Conservation (phyloP, 2,113 vertebrate genomes). For the Archilochus colubris region DNA sequence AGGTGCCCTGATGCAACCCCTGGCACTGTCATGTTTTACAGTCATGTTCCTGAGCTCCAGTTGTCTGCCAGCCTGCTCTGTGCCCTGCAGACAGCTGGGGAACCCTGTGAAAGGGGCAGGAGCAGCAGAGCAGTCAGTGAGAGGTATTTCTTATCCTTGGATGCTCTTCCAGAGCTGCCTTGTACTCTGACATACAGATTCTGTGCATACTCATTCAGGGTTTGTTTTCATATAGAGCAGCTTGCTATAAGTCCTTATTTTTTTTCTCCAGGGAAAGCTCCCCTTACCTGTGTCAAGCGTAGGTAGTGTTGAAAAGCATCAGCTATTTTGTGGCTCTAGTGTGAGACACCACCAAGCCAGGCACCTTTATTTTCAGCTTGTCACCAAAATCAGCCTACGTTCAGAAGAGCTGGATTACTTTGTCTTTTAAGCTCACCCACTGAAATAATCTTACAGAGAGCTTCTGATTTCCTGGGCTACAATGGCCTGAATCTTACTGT, state of each 20-base stretch:
- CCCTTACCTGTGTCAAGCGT: not conserved
- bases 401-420: not conserved
- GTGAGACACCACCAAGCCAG: not conserved
- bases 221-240: not conserved
- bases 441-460: not conserved
- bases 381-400: not conserved
- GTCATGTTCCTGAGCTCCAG: not conserved
- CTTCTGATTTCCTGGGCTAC: not conserved
- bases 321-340: not conserved
- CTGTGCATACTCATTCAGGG: not conserved
- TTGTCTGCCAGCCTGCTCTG: not conserved
- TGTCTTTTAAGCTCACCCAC: not conserved
- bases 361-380: not conserved
- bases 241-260: not conserved
- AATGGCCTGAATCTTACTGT: not conserved
- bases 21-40: not conserved
- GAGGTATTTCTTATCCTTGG: not conserved
- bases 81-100: not conserved
- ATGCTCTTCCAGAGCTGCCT: not conserved
- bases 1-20: not conserved
- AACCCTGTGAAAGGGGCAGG: not conserved
- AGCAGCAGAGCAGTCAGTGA: fast-evolving
- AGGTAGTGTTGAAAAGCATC: not conserved
- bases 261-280: not conserved
- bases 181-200: not conserved